Evolutionary conservation across 2,797 vertebrate species (phyloP).

Genomic region (Mallotus villosus): DNA sequence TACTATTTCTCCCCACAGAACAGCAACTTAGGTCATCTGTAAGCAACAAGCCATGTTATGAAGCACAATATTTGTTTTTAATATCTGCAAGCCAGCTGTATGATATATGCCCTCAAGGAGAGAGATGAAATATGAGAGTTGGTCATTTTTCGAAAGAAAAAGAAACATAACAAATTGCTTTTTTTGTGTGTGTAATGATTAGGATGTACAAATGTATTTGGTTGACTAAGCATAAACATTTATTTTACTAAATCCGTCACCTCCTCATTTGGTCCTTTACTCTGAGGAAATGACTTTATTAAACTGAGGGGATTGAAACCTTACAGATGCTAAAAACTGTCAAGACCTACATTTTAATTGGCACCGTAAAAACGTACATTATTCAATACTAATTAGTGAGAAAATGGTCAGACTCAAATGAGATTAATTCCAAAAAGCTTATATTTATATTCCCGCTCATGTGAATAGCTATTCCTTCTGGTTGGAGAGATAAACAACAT

Average conservation of each 20-base stretch:
- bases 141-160: constrained; percentile 1
- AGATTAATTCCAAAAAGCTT: not conserved
- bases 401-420: not conserved
- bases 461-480: constrained; percentile 16
- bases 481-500: constrained; percentile 1
- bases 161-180: constrained; percentile 4
- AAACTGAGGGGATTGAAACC: not conserved
- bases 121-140: not conserved
- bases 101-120: constrained; percentile 15
- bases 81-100: constrained; percentile 23
- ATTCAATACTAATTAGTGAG: not conserved
- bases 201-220: not conserved
- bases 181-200: not conserved
- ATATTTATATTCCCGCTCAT: constrained; percentile 5
- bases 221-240: not conserved
- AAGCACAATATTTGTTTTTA: constrained; percentile 32
- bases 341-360: no score
- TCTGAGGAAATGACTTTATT: not conserved
- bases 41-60: constrained; percentile 16
- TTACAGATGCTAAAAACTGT: no score
- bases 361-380: not conserved
- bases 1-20: not conserved
- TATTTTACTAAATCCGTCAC: not conserved
- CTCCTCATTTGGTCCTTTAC: not conserved
- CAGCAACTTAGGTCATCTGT: not conserved